Evolutionary conservation across 2,797 vertebrate genomes (phyloP), one percentile per base, ranked within the genome.

Genomic region (Sebastolobus alascanus): DNA sequence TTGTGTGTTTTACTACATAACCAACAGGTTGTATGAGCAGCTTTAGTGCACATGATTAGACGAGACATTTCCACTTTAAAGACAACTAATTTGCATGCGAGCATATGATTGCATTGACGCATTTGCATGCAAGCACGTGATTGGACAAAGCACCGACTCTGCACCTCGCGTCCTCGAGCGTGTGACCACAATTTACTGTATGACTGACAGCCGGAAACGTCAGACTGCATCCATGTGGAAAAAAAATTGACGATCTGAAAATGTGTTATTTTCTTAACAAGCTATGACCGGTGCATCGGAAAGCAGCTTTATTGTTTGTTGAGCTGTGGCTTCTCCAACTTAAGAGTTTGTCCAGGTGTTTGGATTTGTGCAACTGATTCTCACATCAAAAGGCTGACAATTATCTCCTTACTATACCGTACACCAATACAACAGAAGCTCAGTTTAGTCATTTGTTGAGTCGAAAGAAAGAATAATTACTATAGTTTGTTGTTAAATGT

Each of bases 51-150:
- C 25, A 27, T 59, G 6, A 81, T 54, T 58, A 40, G 25, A 64
- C 3, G 0, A 56, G 13, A 64, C 10, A n/a, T 16, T 38, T 52
- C 22, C n/a, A 61, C 8, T 5, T 82, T 55, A 58, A 70, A 72
- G 31, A 68, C 56, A 69, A 52, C 38, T 43, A 0, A 65, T 73
- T 67, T 84, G 71, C 35, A 66, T 63, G n/a, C 0, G 0, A 27
- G 11, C 37, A 25, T 4, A n/a, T 33, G 27, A 75, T 25, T 35
- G 13, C 52, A 71, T 56, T 43, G 13, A 31, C 22, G 27, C 8
- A 68, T 85, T 82, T 85, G 77, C 69, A 80, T 83, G 13, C 4
- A 73, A 14, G 55, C 56, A 71, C 2, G 0, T 38, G 56, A 76
- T 16, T 73, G 38, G 40, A 63, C 33, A 58, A 72, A 50, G 50